A percentile compares a stretch with the other conserved stretches of the same genome.
These are phyloP conservation scores for Mercenaria mercenaria DNA, from an alignment of 1,140 invertebrate genomes.

Conservation along the genomic window DNA sequence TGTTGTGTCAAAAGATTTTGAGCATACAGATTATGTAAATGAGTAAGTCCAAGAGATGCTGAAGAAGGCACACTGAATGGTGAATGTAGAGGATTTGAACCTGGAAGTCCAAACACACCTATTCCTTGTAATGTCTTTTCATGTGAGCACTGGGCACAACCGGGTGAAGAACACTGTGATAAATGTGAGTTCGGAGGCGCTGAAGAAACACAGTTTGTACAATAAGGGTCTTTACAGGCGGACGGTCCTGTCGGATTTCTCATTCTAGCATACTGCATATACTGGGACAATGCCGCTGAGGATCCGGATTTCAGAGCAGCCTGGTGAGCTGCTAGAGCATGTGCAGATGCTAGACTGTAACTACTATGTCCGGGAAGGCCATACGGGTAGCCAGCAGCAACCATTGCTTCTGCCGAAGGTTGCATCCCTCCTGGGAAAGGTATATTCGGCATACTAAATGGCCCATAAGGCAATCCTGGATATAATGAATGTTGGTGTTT, in stretches of 20 bases:
- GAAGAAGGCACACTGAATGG: constrained; percentile 27
- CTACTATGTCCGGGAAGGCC: constrained; percentile 16
- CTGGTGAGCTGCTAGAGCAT: constrained; percentile 75
- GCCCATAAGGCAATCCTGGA: constrained; percentile 50
- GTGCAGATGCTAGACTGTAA: constrained; percentile 88
- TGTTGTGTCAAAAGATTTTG: constrained; percentile 62
- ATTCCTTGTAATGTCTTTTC: constrained; percentile 91
- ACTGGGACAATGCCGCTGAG: constrained; percentile 81
- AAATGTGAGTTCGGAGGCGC: constrained; percentile 90
- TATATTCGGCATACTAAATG: constrained; percentile 24
- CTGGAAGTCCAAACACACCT: constrained; percentile 70
- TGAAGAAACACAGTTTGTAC: constrained; percentile 96
- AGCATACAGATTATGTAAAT: constrained; percentile 63
- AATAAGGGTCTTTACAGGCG: constrained; percentile 98
- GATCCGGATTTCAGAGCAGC: constrained; percentile 73
- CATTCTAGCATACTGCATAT: constrained; percentile 94
- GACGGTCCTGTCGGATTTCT: constrained; percentile 96
- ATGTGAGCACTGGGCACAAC: constrained; percentile 98
- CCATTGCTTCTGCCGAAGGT: constrained; percentile 34
- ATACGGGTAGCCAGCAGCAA: constrained; percentile 54
- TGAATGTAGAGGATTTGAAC: constrained; percentile 61
- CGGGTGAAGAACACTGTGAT: constrained; percentile 94
- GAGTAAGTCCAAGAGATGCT: constrained; percentile 61
- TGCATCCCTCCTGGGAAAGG: neutral
- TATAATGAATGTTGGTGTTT: constrained; percentile 59